Base-by-base conservation (phyloP, 2,888 invertebrate species). In the Heliconius ethilla region DNA sequence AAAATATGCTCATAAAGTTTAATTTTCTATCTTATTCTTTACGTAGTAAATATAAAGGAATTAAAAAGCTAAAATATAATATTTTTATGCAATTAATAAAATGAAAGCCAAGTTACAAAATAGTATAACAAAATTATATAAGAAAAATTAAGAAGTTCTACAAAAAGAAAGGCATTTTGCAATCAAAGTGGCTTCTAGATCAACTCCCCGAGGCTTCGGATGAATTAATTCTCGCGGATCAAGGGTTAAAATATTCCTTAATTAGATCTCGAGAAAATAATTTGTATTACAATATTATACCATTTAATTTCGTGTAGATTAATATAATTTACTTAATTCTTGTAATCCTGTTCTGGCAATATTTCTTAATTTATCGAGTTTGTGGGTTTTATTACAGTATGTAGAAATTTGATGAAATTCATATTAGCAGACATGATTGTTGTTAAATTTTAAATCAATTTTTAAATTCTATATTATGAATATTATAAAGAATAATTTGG, bases 231-330 rank as follows among this genome's bases (percentile, higher is more conserved):
- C 75, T 65, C 80, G 70, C 76, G 79, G 76, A 75, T 80, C 75
- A 80, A 83, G 81, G 81, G 83, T 82, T 82, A 82, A 83, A 83
- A 83, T 82, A 80, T 81, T 78, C 79, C 79, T 82, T 83, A 83
- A 83, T 83, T 82, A 82, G 66, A 74, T 81, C 75, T 80, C 79
- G 76, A 77, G 55, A 72, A 72, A 59, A 59, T 72, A 55, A 72
- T 72, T 73, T 78, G 77, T 79, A 80, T 65, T 62, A 72, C 11
- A 33, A 76, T 75, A 25, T 66, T 75, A 70, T 72, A 70, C 75
- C 75, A 70, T 81, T 76, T 37, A 66, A 59, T 76, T 72, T 40
- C 3, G 15, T 55, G 13, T 10, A 70, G 33, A 70, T 70, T 70
- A 70, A 67, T 40, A 67, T 67, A 40, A 67, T 37, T 55, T 40